phyloP scores from a whole-genome alignment of 2,113 vertebrate genomes.

The Prunella fulvescens region DNA sequence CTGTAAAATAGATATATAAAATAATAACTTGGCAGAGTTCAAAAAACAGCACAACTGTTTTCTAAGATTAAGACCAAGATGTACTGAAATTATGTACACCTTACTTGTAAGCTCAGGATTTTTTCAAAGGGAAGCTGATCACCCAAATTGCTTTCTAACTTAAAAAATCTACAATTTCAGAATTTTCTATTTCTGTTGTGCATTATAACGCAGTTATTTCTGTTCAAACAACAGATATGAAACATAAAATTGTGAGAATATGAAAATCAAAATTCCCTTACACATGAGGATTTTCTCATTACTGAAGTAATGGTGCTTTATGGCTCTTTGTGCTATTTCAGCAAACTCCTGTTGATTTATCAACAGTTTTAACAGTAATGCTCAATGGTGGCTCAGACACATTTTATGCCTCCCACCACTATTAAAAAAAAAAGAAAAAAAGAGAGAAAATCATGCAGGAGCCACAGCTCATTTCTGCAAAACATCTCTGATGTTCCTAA shows the following conservation, averaged over 20 bases:
- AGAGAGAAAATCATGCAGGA: background rate
- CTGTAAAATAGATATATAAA: background rate
- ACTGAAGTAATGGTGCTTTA: background rate
- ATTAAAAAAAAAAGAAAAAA: background rate
- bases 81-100: background rate
- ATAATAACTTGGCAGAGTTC: background rate
- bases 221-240: background rate
- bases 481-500: background rate
- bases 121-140: background rate
- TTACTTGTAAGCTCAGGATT: background rate
- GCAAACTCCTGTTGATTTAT: background rate
- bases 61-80: background rate
- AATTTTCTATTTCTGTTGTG: background rate
- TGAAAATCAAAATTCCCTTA: background rate
- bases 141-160: background rate
- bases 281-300: background rate
- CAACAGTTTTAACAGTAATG: background rate
- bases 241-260: background rate
- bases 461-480: background rate
- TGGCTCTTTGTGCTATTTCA: background rate
- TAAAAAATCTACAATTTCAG: background rate
- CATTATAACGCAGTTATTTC: background rate
- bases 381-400: background rate
- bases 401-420: background rate
- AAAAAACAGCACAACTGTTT: background rate